Base-by-base conservation (phyloP, 2,888 invertebrate genomes). In the Drosophila testacea region DNA sequence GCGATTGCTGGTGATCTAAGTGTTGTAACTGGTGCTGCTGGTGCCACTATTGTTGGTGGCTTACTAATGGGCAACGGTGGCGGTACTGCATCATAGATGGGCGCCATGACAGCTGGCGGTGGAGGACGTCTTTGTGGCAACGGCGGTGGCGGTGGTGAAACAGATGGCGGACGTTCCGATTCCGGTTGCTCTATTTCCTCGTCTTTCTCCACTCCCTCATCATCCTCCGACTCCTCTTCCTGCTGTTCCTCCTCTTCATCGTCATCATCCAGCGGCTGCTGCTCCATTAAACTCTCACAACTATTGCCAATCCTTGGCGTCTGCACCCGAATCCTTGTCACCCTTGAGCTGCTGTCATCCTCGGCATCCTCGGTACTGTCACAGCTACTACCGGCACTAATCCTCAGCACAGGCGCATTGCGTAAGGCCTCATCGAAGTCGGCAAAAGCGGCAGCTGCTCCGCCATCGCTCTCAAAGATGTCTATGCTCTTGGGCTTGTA, bases 381-480 rank as follows among this genome's bases (percentile, higher is more conserved):
- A 36, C 87, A 86, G 16, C 79, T 83, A 32, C 68, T 74, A 4
- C 68, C 73, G 0, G 66, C 73, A 42, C 73, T 76, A 4, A 91
- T 91, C n/a, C 82, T 76, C 22, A 91, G 61, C 1, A 92, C 84
- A 0, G 92, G 92, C 3, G 89, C 91, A 70, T 92, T 88, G 6
- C 87, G 84, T 41, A 92, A 69, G 6, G 83, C 90, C 57, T 92
- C 92, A 13, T 92, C 92, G 64, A 92, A 92, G 52, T 92, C 92
- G 10, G 84, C 91, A 54, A 92, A 92, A 2, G 87, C 90, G 0
- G 81, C 77, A 0, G 83, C 86, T 6, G 75, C 73, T 5, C 81
- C 77, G 5, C 71, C 80, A 6, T 84, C 86, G 10, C 81, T 70
- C 50, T 90, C 85, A 48, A 92, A 92, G n/a, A 92, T 91, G 46